Evolutionary conservation across 2,888 invertebrate species (phyloP).

Genomic region (Campoletis raptor): DNA sequence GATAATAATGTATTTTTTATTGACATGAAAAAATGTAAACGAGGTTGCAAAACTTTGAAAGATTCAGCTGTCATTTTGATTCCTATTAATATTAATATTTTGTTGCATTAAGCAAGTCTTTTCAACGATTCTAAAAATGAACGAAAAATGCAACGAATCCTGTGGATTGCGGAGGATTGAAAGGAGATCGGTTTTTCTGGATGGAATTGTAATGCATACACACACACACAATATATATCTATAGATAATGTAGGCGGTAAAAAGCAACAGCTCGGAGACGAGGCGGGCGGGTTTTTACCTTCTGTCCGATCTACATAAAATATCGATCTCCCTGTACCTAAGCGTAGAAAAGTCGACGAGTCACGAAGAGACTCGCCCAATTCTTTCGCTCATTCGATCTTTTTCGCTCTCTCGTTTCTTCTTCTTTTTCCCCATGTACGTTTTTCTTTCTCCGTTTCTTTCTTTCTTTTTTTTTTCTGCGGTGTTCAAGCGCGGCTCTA

Average conservation of each 20-base stretch:
- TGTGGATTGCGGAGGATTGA: background rate
- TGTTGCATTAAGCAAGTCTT: background rate
- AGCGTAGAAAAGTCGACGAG: conserved; percentile 77
- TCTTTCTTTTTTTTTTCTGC: conserved; percentile 58
- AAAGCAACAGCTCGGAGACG: conserved; percentile 46
- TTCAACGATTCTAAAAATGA: background rate
- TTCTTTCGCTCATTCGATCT: conserved; percentile 54
- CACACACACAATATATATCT: too few relatives aligned
- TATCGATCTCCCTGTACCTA: conserved; percentile 74
- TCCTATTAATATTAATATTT: background rate
- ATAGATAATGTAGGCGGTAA: background rate
- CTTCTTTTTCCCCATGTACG: conserved; percentile 43
- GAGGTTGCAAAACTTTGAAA: background rate
- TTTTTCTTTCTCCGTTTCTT: conserved; percentile 34
- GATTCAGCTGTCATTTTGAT: background rate
- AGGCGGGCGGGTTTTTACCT: conserved; percentile 55
- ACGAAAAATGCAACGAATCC: conserved; percentile 15
- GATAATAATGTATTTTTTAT: background rate
- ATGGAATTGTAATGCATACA: conserved; percentile 19
- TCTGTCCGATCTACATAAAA: conserved; percentile 79
- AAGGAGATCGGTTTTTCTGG: conserved; percentile 26
- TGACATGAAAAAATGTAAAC: background rate
- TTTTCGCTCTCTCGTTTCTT: conserved; percentile 40
- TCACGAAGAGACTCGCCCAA: conserved; percentile 74
- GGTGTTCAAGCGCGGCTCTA: conserved; percentile 52